Evolutionary conservation across 2,113 vertebrate species (phyloP).

Genomic region (Murina feae): DNA sequence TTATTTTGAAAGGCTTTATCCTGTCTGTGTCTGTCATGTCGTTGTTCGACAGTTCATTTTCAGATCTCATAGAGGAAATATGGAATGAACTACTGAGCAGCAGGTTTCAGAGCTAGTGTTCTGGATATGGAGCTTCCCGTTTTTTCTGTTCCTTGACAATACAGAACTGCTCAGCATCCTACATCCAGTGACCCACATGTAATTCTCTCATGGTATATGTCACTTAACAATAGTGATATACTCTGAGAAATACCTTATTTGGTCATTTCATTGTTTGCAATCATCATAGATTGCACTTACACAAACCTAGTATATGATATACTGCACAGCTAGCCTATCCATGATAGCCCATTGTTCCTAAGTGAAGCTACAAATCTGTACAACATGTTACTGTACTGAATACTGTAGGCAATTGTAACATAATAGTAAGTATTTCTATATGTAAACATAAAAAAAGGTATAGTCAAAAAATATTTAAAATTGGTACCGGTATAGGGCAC

Average conservation of each 20-base stretch:
- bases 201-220: background rate
- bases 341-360: background rate
- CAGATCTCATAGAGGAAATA: background rate
- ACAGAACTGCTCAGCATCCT: background rate
- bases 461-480: background rate
- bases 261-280: background rate
- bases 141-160: background rate
- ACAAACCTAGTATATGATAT: background rate
- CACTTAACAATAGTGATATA: background rate
- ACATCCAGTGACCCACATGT: background rate
- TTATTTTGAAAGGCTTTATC: slow-evolving; percentile 27
- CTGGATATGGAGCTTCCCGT: background rate
- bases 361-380: background rate
- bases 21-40: background rate
- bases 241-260: background rate
- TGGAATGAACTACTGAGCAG: background rate
- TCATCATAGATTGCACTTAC: background rate
- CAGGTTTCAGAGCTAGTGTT: background rate
- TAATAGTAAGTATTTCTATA: background rate
- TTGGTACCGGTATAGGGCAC: background rate
- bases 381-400: background rate
- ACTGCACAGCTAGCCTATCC: background rate
- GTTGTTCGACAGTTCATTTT: background rate
- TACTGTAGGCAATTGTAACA: background rate
- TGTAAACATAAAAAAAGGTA: background rate